phyloP scores from a whole-genome alignment of 1,140 invertebrate genomes.

The Globodera rostochiensis region DNA sequence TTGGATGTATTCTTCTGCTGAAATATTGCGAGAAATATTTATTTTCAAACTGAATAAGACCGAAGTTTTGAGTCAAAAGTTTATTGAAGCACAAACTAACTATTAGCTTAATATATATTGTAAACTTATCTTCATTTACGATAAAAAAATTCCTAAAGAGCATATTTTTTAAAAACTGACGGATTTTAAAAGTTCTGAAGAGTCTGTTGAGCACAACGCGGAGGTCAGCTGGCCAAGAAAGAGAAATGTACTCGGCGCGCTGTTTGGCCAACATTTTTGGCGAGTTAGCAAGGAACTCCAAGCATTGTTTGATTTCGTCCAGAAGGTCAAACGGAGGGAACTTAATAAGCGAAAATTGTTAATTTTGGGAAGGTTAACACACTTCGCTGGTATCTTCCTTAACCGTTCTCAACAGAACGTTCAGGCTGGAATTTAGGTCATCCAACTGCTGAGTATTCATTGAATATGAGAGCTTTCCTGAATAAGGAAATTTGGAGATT shows the following conservation, averaged over 20 bases:
- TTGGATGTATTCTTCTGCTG: conserved; percentile 17
- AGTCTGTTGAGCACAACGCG: conserved; percentile 19
- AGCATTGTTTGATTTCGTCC: conserved; percentile 17
- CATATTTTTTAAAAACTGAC: not conserved
- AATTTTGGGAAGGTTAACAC: not conserved
- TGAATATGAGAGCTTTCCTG: not conserved
- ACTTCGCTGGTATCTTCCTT: conserved; percentile 6
- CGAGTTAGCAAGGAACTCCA: conserved; percentile 18
- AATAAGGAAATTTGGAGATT: not conserved
- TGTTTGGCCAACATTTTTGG: conserved; percentile 11
- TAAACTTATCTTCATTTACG: no score
- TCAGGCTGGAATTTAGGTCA: conserved; percentile 26
- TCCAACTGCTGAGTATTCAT: conserved; percentile 3
- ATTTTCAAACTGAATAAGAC: not conserved
- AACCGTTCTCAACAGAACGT: not conserved
- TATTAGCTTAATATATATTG: no score
- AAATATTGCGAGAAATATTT: not conserved
- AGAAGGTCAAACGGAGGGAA: conserved; percentile 22
- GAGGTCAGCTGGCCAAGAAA: conserved; percentile 28
- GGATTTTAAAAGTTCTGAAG: conserved; percentile 26
- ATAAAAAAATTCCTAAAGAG: not conserved
- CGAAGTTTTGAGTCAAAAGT: no score
- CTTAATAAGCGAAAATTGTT: not conserved
- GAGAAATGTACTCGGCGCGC: conserved; percentile 3
- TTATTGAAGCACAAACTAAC: no score